Evolutionary conservation across 2,888 invertebrate species (phyloP).

Genomic region (Lathronympha strigana): DNA sequence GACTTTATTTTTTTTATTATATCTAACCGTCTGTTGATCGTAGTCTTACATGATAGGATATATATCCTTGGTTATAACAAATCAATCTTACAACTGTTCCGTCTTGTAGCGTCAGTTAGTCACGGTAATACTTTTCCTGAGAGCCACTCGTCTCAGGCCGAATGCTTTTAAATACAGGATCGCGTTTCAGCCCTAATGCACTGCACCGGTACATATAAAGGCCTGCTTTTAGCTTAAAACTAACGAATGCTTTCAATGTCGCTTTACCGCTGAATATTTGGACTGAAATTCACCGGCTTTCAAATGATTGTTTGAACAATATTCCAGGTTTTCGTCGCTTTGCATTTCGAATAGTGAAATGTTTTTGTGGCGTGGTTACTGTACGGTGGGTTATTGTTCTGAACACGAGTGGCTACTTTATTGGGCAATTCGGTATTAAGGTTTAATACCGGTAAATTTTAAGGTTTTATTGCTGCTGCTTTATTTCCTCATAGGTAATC

Average conservation of each 20-base stretch:
- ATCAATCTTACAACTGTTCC: background rate
- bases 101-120: background rate
- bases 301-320: slow-evolving; percentile 1
- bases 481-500: no score
- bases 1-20: no score
- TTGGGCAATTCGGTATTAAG: no score
- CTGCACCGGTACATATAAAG: slow-evolving; percentile 28
- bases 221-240: slow-evolving; percentile 23
- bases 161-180: slow-evolving; percentile 39
- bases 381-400: slow-evolving; percentile 2
- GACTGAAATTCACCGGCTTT: slow-evolving; percentile 1
- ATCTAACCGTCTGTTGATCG: no score
- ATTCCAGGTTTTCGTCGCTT: slow-evolving; percentile 15
- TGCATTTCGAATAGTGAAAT: background rate
- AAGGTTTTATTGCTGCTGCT: no score
- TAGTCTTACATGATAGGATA: background rate
- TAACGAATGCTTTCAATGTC: slow-evolving; percentile 13
- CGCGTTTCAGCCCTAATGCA: slow-evolving; percentile 33
- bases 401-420: background rate
- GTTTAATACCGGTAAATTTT: no score
- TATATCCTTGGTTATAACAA: no score
- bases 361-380: background rate
- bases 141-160: slow-evolving; percentile 27
- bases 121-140: background rate
- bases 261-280: slow-evolving; percentile 27